Base-by-base conservation (phyloP, 2,113 vertebrate genomes). In the Pseudorasbora parva region DNA sequence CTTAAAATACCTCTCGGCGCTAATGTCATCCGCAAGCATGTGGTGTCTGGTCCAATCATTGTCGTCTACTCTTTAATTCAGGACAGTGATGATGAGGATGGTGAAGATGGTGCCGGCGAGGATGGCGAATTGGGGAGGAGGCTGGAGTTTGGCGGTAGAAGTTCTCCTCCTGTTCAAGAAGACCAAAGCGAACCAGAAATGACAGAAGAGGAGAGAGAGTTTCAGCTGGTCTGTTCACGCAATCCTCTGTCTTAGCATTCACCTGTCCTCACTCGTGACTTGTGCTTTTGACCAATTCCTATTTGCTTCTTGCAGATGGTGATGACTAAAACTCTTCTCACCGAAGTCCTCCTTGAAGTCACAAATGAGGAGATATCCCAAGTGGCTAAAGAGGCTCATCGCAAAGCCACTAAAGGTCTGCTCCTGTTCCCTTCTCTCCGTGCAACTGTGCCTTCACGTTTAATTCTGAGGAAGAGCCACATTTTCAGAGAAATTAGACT, bases 391-490 rank as follows among this genome's bases (percentile, higher is more conserved):
- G 97, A 99, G 59, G 93, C 95, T 66, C 98, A 99, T 88, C 95
- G 97, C 86, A 99, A 97, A 96, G 98, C 98, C 90, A 98, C 97
- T 86, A 97, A 98, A 99, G 97, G 98, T 99, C 91, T 93, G 93
- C 83, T 89, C 78, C 89, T 87, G 47, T 86, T 75, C 89, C 88
- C 86, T 89, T 82, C 87, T 87, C 78, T 86, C 89, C 37, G 84
- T 87, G 71, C 87, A 86, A 60, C 84, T 81, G 56, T 88, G 86
- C 86, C 89, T 90, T 82, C 87, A 86, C 83, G 2, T 84, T 89
- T 85, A 82, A 88, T 54, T 79, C 77, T 90, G 74, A 88, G 89
- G 73, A 87, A 75, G 87, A 84, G 83, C 72, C 54, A 56, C 84
- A 77, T 75, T 86, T 33, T 47, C 45, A 79, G 66, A 75, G 54